Evolutionary conservation across 2,888 invertebrate species (phyloP), one percentile per base, ranked within the genome.

Genomic region (Ethmia dodecea): DNA sequence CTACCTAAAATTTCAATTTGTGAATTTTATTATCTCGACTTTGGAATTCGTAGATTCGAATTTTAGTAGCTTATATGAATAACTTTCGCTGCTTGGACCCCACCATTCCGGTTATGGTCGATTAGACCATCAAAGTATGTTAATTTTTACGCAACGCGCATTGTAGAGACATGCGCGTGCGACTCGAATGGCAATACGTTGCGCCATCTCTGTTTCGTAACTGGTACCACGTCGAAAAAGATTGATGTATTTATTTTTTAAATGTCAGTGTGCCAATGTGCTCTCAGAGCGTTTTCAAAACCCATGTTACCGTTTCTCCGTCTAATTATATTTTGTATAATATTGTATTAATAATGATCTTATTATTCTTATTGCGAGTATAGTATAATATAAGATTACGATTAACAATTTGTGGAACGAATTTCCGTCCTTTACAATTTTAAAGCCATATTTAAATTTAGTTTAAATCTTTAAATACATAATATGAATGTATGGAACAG

Each of bases 401-500:
- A n/a, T n/a, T n/a, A n/a, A n/a, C n/a, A n/a, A n/a, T n/a, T n/a
- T 52, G 52, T 55, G 60, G 61, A 52, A 49, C 51, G 63, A 60
- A 55, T 59, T 49, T 71, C 69, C 69, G 71, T 72, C 70, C 66
- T 60, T 44, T 48, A 44, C 46, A 35, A 25, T 56, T 48, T 49
- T 50, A 46, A 51, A 60, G 65, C 65, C 63, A 65, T 69, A 64
- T 63, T 60, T 64, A 49, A 54, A 42, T 28, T 37, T 36, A 33
- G 28, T 36, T 32, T 35, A 28, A 25, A 25, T 31, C 33, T 3
- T 26, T n/a, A 27, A 30, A 26, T n/a, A 25, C 28, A 25, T 49
- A 46, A 44, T 43, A 52, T 40, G 45, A 47, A 44, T 52, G 42
- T 49, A 48, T 52, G 55, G 53, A 53, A 60, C 53, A 58, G 55